Base-by-base conservation (phyloP, 1,140 invertebrate species). In the Papilio polytes region DNA sequence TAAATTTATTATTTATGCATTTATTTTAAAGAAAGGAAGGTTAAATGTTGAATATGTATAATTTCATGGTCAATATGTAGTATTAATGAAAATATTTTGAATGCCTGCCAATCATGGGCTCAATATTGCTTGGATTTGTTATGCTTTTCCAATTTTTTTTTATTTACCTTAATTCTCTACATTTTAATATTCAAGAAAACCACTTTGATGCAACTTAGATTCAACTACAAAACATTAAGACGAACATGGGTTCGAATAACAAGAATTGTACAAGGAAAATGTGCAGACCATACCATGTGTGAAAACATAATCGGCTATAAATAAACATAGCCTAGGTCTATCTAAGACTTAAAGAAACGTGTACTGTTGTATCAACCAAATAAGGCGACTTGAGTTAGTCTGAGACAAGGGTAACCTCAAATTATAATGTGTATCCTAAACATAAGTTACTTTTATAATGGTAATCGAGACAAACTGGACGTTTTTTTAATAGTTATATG, bases 281-380 rank as follows among this genome's bases (percentile, higher is more conserved):
- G 59, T 13, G 59, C 59, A 22, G 22, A 20, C 10, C 26, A 15
- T 63, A 26, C 59, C 59, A 63, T 63, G 59, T 63, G 59, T 63
- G 59, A 63, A 63, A 22, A 26, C 22, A 63, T 63, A 63, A 63
- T 63, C 59, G 13, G 22, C 59, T 63, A 63, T 63, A 63, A 63
- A 63, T 63, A 63, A 26, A 26, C 12, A 63, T 63, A 63, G 12
- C 20, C 59, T 22, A 26, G 59, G 22, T 63, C 59, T 63, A 63
- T 26, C 10, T 13, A 59, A 59, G 56, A 26, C 20, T 63, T 26
- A 63, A 63, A 22, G 20, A 2, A 31, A 63, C 59, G 12, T 63
- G 59, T 63, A 26, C 22, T 26, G 59, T 26, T 63, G 20, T 63
- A 26, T 18, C 9, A 22, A 20, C 59, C 4, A 63, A 63, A 26